These are phyloP conservation scores for Tiaroga cobitis DNA, from an alignment of 2,797 vertebrate genomes.

Conservation along the genomic window DNA sequence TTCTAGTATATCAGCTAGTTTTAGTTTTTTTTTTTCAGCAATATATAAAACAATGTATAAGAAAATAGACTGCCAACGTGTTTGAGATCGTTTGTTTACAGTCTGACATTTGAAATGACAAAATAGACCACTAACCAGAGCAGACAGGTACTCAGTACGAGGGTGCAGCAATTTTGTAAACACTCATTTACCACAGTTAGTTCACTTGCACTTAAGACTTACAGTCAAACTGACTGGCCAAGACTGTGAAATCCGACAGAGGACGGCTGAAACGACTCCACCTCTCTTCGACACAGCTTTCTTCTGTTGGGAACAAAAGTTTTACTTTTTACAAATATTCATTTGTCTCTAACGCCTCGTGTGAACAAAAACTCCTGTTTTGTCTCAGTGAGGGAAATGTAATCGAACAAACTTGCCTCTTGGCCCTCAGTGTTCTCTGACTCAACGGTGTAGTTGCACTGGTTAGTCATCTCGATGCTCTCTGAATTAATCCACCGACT, in stretches of 20 bases:
- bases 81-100: not conserved
- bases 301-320: constrained; percentile 56
- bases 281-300: constrained; percentile 59
- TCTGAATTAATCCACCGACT: not conserved
- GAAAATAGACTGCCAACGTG: not conserved
- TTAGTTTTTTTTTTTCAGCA: not conserved
- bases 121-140: not conserved
- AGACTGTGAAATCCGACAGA: constrained; percentile 69
- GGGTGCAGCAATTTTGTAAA: not conserved
- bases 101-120: too few relatives aligned
- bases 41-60: not conserved
- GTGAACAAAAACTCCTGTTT: not conserved
- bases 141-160: not conserved
- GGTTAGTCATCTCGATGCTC: constrained; percentile 66
- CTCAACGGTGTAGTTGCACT: constrained; percentile 44
- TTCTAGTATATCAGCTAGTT: too few relatives aligned
- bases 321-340: not conserved
- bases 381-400: not conserved
- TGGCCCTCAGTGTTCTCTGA: constrained; percentile 35
- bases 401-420: constrained; percentile 61
- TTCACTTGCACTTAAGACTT: constrained; percentile 35
- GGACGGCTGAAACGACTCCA: constrained; percentile 61
- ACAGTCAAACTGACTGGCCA: constrained; percentile 79
- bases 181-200: not conserved
- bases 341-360: too few relatives aligned